Conservation (phyloP, 2,888 invertebrate genomes). For the Agonopterix heracliana region DNA sequence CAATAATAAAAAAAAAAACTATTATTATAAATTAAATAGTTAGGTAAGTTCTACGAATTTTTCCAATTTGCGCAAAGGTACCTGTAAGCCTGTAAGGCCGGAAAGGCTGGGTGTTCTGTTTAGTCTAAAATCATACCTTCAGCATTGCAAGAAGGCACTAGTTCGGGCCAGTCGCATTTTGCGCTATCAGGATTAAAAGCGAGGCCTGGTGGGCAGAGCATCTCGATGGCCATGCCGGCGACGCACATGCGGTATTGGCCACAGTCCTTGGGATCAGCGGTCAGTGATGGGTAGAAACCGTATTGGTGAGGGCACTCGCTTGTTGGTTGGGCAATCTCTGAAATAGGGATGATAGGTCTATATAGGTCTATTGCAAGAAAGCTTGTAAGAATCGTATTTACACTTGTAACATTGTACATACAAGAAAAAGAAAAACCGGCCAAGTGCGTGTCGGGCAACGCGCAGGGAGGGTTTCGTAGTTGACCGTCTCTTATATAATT, state of each 20-base stretch:
- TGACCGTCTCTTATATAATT: too few relatives aligned
- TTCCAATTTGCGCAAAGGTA: too few relatives aligned
- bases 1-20: too few relatives aligned
- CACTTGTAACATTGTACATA: background rate
- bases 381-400: background rate
- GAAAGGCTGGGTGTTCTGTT: too few relatives aligned
- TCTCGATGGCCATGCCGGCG: slow-evolving; percentile 74
- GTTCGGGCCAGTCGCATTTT: slow-evolving; percentile 90
- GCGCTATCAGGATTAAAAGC: slow-evolving; percentile 82
- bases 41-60: too few relatives aligned
- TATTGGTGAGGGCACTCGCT: slow-evolving; percentile 86
- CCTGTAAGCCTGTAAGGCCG: too few relatives aligned
- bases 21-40: too few relatives aligned
- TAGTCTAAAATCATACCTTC: slow-evolving; percentile 43
- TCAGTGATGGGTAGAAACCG: slow-evolving; percentile 79
- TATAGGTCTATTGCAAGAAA: background rate
- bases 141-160: slow-evolving; percentile 81
- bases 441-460: background rate
- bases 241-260: slow-evolving; percentile 87
- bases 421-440: too few relatives aligned
- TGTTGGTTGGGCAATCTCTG: slow-evolving; percentile 81
- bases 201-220: slow-evolving; percentile 85
- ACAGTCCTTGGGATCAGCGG: slow-evolving; percentile 62
- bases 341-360: slow-evolving; percentile 4
- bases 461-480: background rate